Percentiles rank a stretch among this genome's conserved stretches.
Evolutionary conservation across 2,888 invertebrate genomes (phyloP).

Genomic region (Amblyjoppa fuscipennis): DNA sequence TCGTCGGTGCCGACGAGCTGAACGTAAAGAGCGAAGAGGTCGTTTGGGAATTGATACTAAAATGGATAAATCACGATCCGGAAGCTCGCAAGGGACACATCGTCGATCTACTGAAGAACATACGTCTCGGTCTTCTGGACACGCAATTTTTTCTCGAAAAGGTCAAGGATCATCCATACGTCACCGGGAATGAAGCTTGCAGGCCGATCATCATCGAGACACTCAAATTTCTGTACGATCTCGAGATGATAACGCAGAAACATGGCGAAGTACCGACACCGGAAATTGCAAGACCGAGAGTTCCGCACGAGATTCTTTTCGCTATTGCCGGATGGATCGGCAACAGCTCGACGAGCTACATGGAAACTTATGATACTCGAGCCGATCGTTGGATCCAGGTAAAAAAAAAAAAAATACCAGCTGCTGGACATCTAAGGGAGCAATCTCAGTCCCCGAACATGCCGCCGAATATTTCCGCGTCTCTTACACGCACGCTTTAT

Average conservation of each 20-base stretch:
- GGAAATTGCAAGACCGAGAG: constrained; percentile 92
- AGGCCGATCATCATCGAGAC: constrained; percentile 96
- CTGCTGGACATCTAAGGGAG: too few species aligned
- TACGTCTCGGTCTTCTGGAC: constrained; percentile 93
- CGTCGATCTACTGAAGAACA: constrained; percentile 92
- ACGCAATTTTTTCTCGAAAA: constrained; percentile 96
- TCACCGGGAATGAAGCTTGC: constrained; percentile 93
- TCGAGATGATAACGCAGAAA: constrained; percentile 93
- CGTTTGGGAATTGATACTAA: constrained; percentile 94
- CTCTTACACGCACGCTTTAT: too few species aligned
- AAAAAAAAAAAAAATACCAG: constrained; percentile 30
- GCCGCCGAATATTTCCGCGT: neutral
- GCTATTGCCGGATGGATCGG: constrained; percentile 93
- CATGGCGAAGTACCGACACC: constrained; percentile 95
- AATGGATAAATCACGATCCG: constrained; percentile 94
- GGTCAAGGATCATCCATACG: constrained; percentile 95
- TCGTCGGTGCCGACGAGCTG: constrained; percentile 93
- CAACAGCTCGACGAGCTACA: constrained; percentile 87
- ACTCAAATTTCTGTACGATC: constrained; percentile 95
- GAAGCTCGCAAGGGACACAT: constrained; percentile 91
- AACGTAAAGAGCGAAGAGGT: constrained; percentile 95
- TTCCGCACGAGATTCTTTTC: constrained; percentile 96
- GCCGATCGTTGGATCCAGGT: constrained; percentile 96
- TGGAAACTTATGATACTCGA: constrained; percentile 95
- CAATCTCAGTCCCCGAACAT: too few species aligned